phyloP scores from a whole-genome alignment of 2,888 invertebrate species.

The Polyommatus icarus region DNA sequence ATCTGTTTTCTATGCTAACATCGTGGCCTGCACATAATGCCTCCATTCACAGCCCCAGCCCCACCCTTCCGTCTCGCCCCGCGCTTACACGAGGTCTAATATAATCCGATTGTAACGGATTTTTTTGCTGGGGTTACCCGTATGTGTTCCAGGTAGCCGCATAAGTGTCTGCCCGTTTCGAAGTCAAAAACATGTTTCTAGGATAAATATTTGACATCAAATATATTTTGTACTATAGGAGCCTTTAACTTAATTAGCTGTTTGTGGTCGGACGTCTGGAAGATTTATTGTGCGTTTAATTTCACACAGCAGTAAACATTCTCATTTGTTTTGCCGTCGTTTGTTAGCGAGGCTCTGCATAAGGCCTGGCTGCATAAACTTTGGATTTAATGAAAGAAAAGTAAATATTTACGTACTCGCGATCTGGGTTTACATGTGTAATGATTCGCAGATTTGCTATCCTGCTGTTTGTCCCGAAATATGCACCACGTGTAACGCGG shows the following conservation, averaged over 20 bases:
- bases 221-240: background rate
- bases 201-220: background rate
- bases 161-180: conserved; percentile 47
- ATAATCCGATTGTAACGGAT: conserved; percentile 20
- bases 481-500: conserved; percentile 21
- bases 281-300: background rate
- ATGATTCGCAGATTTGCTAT: conserved; percentile 4
- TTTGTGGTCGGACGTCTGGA: background rate
- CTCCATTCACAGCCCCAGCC: conserved; percentile 30
- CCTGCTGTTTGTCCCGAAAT: conserved; percentile 11
- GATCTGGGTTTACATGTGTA: background rate
- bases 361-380: conserved; percentile 4
- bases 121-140: conserved; percentile 5
- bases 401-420: background rate
- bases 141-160: conserved; percentile 2
- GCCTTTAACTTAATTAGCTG: background rate
- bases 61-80: background rate
- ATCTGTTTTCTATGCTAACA: conserved; percentile 39
- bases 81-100: conserved; percentile 9
- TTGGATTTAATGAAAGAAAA: background rate
- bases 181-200: background rate
- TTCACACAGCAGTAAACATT: background rate
- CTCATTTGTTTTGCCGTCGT: background rate
- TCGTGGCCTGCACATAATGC: conserved; percentile 25
- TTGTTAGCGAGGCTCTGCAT: background rate